Percentiles rank a stretch among this genome's conserved stretches.
phyloP scores from a whole-genome alignment of 2,113 vertebrate species.

The Nothocercus julius region DNA sequence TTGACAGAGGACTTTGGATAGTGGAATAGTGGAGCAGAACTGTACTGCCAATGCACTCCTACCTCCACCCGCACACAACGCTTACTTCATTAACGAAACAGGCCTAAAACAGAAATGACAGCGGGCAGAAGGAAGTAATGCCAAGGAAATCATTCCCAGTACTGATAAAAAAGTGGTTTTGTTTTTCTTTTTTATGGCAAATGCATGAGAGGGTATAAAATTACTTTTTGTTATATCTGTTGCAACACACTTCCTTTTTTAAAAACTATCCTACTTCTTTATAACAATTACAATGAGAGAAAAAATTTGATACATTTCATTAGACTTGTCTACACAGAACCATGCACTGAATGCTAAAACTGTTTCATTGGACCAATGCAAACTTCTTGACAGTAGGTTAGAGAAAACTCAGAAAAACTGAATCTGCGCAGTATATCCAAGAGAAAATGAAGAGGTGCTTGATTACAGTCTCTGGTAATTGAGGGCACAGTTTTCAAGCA shows the following conservation, averaged over 20 bases:
- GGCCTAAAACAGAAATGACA: neutral
- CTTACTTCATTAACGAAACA: neutral
- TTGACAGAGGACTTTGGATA: neutral
- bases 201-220: neutral
- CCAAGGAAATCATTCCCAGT: neutral
- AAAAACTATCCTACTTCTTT: neutral
- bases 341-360: neutral
- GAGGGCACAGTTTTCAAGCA: neutral
- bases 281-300: neutral
- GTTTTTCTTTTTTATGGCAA: neutral
- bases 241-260: neutral
- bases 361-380: neutral
- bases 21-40: neutral
- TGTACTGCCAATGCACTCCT: neutral
- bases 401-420: neutral
- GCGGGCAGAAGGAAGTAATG: neutral
- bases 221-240: neutral
- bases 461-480: neutral
- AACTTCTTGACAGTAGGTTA: neutral
- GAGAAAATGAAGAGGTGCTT: neutral
- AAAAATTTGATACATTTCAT: neutral
- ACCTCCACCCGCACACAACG: neutral
- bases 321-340: neutral
- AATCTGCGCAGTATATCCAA: neutral
- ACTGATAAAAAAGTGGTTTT: neutral